phyloP scores from a whole-genome alignment of 2,797 vertebrate species.

The Sebastes baramenuke region DNA sequence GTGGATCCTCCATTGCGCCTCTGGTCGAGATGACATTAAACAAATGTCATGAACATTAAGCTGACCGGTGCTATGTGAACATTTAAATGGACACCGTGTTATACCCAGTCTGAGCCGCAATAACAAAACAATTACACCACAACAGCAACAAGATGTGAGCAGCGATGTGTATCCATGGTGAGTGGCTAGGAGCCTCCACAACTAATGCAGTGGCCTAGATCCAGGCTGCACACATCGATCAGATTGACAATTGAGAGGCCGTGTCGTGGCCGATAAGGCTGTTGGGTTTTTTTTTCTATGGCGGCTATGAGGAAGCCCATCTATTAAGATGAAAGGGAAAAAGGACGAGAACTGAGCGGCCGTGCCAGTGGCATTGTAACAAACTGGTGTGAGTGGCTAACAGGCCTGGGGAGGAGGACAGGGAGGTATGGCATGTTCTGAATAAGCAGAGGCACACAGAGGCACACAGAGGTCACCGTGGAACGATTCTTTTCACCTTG shows the following conservation, averaged over 20 bases:
- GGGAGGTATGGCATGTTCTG: slow-evolving; percentile 24
- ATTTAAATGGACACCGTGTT: slow-evolving; percentile 49
- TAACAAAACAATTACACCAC: slow-evolving; percentile 66
- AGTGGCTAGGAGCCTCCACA: slow-evolving; percentile 44
- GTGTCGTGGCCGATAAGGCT: slow-evolving; percentile 48
- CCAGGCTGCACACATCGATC: slow-evolving; percentile 68
- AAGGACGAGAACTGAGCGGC: slow-evolving; percentile 23
- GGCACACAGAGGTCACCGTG: slow-evolving; percentile 55
- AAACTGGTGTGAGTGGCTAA: slow-evolving; percentile 14
- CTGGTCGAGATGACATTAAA: slow-evolving; percentile 17
- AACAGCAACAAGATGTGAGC: slow-evolving; percentile 54
- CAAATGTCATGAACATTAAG: slow-evolving; percentile 31
- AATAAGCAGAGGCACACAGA: slow-evolving; percentile 42
- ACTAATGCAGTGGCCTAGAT: slow-evolving; percentile 70
- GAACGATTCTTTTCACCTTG: slow-evolving; percentile 58
- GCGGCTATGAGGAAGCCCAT: slow-evolving; percentile 34
- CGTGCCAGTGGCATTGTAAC: slow-evolving; percentile 2
- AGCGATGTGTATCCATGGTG: slow-evolving; percentile 52
- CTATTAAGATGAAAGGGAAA: slow-evolving; percentile 53
- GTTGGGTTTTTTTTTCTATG: not conserved
- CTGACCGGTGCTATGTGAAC: slow-evolving; percentile 7
- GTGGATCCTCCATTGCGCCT: not conserved
- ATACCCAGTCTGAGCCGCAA: slow-evolving; percentile 31
- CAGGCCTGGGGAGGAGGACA: not conserved
- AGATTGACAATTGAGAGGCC: slow-evolving; percentile 69